Evolutionary conservation across 2,113 vertebrate species (phyloP).

Genomic region (Rattus rattus): DNA sequence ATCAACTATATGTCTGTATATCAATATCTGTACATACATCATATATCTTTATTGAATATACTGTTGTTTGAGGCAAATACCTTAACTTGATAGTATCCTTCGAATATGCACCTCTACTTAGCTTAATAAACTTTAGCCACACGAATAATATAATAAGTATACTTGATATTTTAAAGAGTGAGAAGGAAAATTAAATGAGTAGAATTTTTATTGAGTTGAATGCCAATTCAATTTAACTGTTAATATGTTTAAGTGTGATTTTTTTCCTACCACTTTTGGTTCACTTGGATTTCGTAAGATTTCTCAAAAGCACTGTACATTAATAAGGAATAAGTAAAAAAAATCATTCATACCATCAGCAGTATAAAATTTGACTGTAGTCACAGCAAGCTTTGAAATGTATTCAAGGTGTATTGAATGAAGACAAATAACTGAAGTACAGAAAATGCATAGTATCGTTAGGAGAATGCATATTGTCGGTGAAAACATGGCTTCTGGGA

Average conservation of each 20-base stretch:
- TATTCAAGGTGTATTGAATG: background rate
- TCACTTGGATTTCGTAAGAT: constrained; percentile 15
- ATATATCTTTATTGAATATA: background rate
- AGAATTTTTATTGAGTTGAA: background rate
- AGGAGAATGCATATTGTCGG: background rate
- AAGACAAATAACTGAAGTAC: background rate
- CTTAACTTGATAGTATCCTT: background rate
- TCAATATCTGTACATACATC: background rate
- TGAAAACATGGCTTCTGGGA: background rate
- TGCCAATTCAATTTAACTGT: background rate
- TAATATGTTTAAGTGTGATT: background rate
- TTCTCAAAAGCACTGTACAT: constrained; percentile 24
- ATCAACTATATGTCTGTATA: background rate
- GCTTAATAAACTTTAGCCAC: constrained; percentile 7
- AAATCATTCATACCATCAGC: background rate
- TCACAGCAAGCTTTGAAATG: background rate
- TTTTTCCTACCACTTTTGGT: background rate
- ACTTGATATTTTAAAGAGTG: constrained; percentile 29
- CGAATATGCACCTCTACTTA: background rate
- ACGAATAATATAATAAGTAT: background rate
- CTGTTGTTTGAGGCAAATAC: background rate
- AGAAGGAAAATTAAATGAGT: background rate
- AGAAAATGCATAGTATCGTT: background rate
- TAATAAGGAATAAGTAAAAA: constrained; percentile 25
- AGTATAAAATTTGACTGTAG: constrained; percentile 7